Evolutionary conservation across 1,140 invertebrate genomes (phyloP), one percentile per base, ranked within the genome.

Genomic region (Hyposmocoma kahamanoa): DNA sequence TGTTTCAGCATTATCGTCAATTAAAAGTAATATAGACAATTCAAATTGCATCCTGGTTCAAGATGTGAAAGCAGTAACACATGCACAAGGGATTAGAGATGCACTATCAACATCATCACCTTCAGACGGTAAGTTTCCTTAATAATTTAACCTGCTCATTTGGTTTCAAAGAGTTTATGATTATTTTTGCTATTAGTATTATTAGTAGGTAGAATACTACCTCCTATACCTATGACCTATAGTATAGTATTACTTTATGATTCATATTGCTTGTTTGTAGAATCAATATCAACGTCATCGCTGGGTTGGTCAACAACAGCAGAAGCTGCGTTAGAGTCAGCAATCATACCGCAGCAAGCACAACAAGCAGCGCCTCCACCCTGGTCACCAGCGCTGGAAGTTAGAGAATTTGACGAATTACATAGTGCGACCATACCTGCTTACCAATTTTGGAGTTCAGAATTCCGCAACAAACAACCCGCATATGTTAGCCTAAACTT

Each of bases 401-500:
- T 95, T 21, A 90, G 92, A 67, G 93, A 94, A 53, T 92, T 96
- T 66, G 92, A 95, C 66, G 91, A 92, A 64, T 88, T 93, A n/a
- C 93, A 95, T 67, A 90, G 92, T 26, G 91, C 92, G 48, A 91
- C 91, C 22, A 95, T 97, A 73, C 93, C 93, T 57, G 92, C 96
- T 21, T 95, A 95, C 82, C 92, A 95, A 65, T 97, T 97, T 81
- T 97, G 95, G 96, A 95, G 94, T 74, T 91, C 94, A 11, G 94
- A 96, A 86, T 96, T 97, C 72, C 90, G 92, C 44, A 96, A 96
- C 84, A 94, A 94, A 76, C 92, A 95, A 75, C 93, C 94, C 30
- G 93, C 94, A 32, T 96, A 95, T 72, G 93, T 97, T 60, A 90
- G 94, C 48, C 90, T 98, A 72, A 97, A 97, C 82, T 92, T 98